Base-by-base conservation (phyloP, 1,140 invertebrate species). In the Sinonovacula constricta region DNA sequence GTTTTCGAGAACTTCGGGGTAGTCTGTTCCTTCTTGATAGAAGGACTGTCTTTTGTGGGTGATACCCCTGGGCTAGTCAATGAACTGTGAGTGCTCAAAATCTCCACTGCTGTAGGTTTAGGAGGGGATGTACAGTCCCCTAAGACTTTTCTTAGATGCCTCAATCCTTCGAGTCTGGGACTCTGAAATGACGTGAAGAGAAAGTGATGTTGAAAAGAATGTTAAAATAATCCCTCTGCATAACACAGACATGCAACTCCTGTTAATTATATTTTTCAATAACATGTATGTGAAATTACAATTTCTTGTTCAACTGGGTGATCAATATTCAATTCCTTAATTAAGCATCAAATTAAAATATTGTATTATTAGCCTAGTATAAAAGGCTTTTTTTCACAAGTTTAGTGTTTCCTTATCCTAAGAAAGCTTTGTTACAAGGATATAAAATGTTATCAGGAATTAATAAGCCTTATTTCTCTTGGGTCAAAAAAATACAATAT, bases 141-240 rank as follows among this genome's bases (percentile, higher is more conserved):
- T 51, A 72, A 51, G 0, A 72, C 36, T 26, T 33, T 60, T n/a
- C 69, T 22, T 36, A 72, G 53, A 62, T 72, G 57, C 5, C 57
- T 33, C 18, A 60, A 33, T 15, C 69, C 59, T 31, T 72, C 54
- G 14, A 31, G n/a, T 26, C 62, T 36, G 45, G 69, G 56, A 33
- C 69, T 72, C 69, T 72, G 69, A 72, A 72, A 72, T 22, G 3
- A 67, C 1, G 51, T 2, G 24, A n/a, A 54, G 22, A 26, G 26
- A 22, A 22, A 28, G 3, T 24, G 12, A n/a, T 22, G 26, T 3
- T 18, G 30, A 28, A 30, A 60, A 24, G 15, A 3, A 12, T 26
- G 57, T 30, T 60, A n/a, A 4, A 1, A 2, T 22, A 63, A 63
- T 33, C 2, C 3, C 2, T 34, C 30, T 22, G 30, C 18, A 30